phyloP scores from a whole-genome alignment of 2,113 vertebrate genomes.

The Zeus faber region DNA sequence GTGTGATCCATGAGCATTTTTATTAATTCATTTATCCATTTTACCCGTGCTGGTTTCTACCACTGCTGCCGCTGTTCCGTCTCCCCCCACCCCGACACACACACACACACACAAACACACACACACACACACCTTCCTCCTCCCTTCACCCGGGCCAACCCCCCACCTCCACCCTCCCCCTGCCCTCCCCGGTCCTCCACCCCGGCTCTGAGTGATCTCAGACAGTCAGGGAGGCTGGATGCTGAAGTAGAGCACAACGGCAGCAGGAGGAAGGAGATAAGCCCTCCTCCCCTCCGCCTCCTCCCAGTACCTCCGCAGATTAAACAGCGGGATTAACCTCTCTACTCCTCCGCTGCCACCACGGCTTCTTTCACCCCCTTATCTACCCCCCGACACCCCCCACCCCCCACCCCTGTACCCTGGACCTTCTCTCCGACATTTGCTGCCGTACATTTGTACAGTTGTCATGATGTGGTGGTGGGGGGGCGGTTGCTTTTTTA shows the following conservation, averaged over 20 bases:
- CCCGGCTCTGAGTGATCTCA: slow-evolving; percentile 67
- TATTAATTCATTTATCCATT: no score
- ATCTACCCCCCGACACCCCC: slow-evolving; percentile 53
- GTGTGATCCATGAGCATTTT: no score
- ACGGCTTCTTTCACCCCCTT: slow-evolving; percentile 61
- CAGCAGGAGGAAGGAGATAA: slow-evolving; percentile 76
- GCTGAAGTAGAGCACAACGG: slow-evolving; percentile 62
- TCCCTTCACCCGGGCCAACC: slow-evolving; percentile 1
- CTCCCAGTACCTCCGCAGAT: slow-evolving; percentile 69
- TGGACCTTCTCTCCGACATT: slow-evolving; percentile 55
- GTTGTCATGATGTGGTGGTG: slow-evolving; percentile 72
- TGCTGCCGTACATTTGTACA: slow-evolving; percentile 72
- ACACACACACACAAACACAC: no score
- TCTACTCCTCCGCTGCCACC: slow-evolving; percentile 66
- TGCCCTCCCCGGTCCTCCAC: background rate
- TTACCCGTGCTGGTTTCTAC: no score
- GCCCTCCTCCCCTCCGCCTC: slow-evolving; percentile 25
- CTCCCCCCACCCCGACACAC: no score
- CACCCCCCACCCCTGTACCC: slow-evolving; percentile 49
- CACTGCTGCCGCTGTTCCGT: no score
- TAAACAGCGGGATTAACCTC: slow-evolving; percentile 82
- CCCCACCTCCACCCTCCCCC: background rate
- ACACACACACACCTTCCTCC: slow-evolving; percentile 1
- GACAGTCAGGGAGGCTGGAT: slow-evolving; percentile 59
- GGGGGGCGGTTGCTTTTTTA: slow-evolving; percentile 77